Conservation (phyloP, 2,113 vertebrate genomes). For the Nannospalax galili region DNA sequence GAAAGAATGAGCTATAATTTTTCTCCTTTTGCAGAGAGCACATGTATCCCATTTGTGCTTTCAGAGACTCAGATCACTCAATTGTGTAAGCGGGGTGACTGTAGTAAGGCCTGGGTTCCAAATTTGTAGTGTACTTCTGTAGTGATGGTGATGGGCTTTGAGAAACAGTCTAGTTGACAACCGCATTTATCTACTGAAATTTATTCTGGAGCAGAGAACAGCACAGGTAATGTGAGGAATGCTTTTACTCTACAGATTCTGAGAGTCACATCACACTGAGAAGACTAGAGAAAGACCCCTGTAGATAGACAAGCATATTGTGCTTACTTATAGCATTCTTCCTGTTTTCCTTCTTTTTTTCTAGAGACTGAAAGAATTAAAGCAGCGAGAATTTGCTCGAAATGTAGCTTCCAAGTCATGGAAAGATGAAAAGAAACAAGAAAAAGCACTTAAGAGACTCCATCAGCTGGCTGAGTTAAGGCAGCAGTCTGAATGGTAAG, state of each 20-base stretch:
- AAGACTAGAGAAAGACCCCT: background rate
- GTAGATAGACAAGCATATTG: background rate
- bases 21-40: background rate
- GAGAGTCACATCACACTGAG: background rate
- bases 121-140: background rate
- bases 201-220: background rate
- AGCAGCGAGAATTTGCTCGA: conserved; percentile 98
- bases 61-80: background rate
- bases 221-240: background rate
- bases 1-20: background rate
- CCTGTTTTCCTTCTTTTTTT: conserved; percentile 68
- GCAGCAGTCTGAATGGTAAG: conserved; percentile 94
- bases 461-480: conserved; percentile 95
- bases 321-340: conserved; percentile 26
- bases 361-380: conserved; percentile 98
- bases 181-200: background rate
- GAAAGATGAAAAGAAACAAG: conserved; percentile 99
- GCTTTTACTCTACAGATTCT: background rate
- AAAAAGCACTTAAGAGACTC: conserved; percentile 95
- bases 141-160: background rate
- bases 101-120: background rate
- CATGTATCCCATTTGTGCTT: background rate
- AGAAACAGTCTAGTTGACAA: background rate
- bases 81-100: background rate
- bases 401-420: conserved; percentile 99